phyloP scores from a whole-genome alignment of 2,888 invertebrate genomes.

The Anarsia innoxiella region DNA sequence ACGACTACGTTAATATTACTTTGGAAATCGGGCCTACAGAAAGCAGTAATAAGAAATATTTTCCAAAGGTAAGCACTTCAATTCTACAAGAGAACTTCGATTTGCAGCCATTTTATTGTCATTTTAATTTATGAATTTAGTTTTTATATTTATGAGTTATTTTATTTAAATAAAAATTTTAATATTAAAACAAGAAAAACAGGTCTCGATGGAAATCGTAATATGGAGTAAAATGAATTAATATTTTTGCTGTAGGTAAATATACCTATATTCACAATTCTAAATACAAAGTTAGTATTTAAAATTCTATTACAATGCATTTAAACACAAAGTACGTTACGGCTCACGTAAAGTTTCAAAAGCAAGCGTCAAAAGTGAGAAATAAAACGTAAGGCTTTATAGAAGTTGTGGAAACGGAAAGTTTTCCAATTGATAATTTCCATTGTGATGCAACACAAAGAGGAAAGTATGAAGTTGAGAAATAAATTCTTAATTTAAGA shows the following conservation, averaged over 20 bases:
- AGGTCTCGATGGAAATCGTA: too few relatives aligned
- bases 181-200: too few relatives aligned
- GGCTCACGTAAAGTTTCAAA: constrained; percentile 16
- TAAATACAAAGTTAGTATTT: neutral
- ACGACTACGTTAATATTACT: neutral
- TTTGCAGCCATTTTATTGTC: too few relatives aligned
- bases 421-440: constrained; percentile 71
- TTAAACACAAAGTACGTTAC: neutral
- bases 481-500: constrained; percentile 72
- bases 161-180: too few relatives aligned
- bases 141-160: too few relatives aligned
- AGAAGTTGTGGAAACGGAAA: constrained; percentile 56
- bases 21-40: neutral
- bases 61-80: too few relatives aligned
- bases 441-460: constrained; percentile 69
- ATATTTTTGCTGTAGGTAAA: neutral
- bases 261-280: neutral
- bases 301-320: neutral
- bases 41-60: too few relatives aligned
- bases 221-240: neutral
- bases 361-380: constrained; percentile 51
- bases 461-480: constrained; percentile 67
- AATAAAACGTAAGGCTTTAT: constrained; percentile 59
- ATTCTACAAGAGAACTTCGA: too few relatives aligned
- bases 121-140: too few relatives aligned